A percentile compares a stretch with the other conserved stretches of the same genome.
Evolutionary conservation across 1,140 invertebrate genomes (phyloP).

Genomic region (Procambarus clarkii): DNA sequence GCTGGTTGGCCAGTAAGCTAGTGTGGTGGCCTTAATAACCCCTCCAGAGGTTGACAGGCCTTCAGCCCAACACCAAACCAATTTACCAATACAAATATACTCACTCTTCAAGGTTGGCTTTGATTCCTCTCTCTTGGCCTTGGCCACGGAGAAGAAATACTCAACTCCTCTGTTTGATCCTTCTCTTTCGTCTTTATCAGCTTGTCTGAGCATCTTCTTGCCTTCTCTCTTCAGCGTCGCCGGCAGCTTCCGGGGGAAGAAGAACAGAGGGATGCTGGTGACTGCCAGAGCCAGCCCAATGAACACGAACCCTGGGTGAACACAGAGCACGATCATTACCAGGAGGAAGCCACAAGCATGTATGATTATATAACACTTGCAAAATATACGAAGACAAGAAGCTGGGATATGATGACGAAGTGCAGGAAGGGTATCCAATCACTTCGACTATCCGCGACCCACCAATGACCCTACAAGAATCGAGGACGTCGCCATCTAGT

Average conservation of each 20-base stretch:
- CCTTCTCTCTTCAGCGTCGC: slow-evolving; percentile 46
- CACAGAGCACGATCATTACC: background rate
- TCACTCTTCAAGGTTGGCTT: slow-evolving; percentile 29
- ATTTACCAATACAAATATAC: background rate
- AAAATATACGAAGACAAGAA: too few relatives aligned
- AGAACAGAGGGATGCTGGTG: slow-evolving; percentile 26
- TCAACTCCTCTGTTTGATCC: background rate
- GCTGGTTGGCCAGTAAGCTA: too few relatives aligned
- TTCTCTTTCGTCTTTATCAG: slow-evolving; percentile 27
- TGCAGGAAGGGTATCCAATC: too few relatives aligned
- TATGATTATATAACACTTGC: too few relatives aligned
- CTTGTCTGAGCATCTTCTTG: slow-evolving; percentile 34
- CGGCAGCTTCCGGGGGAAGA: slow-evolving; percentile 50
- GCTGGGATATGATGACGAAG: too few relatives aligned
- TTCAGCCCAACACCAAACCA: too few relatives aligned
- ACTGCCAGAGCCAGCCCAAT: slow-evolving; percentile 8
- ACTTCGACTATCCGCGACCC: too few relatives aligned
- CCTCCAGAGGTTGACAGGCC: too few relatives aligned
- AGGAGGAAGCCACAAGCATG: too few relatives aligned
- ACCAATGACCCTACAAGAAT: too few relatives aligned
- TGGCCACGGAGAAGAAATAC: slow-evolving; percentile 18
- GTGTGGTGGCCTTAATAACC: too few relatives aligned
- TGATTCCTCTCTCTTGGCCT: slow-evolving; percentile 16
- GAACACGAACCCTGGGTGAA: slow-evolving; percentile 34
- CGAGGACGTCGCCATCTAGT: too few relatives aligned